Evolutionary conservation across 2,797 vertebrate genomes (phyloP).

Genomic region (Dromococcyx pavoninus): DNA sequence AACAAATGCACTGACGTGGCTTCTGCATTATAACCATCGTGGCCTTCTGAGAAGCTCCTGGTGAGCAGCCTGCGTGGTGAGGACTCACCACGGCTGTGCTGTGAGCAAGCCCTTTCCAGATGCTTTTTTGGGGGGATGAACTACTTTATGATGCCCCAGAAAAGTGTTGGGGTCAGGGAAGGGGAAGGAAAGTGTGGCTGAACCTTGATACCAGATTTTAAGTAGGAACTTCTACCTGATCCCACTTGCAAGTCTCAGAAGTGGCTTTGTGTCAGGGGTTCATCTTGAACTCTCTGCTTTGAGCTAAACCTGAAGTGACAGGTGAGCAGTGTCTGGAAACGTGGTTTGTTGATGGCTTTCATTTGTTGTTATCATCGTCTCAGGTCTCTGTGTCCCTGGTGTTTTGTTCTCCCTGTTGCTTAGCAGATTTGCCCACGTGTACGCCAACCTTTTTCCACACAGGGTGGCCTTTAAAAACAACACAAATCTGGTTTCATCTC

Average conservation of each 20-base stretch:
- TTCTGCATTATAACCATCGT: background rate
- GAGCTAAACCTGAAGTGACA: background rate
- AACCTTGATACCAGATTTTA: conserved; percentile 13
- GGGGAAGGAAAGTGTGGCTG: conserved; percentile 1
- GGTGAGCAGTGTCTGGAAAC: conserved; percentile 16
- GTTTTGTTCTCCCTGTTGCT: conserved; percentile 9
- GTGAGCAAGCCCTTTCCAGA: background rate
- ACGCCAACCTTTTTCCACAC: background rate
- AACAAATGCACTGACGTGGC: background rate
- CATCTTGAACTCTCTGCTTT: background rate
- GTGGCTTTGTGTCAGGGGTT: conserved; percentile 32
- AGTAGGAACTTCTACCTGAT: background rate
- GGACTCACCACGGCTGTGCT: background rate
- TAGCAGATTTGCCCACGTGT: background rate
- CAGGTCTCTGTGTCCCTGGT: conserved; percentile 1
- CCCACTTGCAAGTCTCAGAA: conserved; percentile 7
- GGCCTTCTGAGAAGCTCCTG: background rate
- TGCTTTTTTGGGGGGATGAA: background rate
- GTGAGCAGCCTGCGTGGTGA: background rate
- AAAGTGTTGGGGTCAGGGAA: background rate
- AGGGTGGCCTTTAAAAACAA: background rate
- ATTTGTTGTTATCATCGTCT: background rate
- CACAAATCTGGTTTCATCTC: background rate
- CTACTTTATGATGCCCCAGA: background rate
- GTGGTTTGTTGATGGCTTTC: conserved; percentile 17